phyloP scores from a whole-genome alignment of 2,888 invertebrate species.

The Troilus luridus region DNA sequence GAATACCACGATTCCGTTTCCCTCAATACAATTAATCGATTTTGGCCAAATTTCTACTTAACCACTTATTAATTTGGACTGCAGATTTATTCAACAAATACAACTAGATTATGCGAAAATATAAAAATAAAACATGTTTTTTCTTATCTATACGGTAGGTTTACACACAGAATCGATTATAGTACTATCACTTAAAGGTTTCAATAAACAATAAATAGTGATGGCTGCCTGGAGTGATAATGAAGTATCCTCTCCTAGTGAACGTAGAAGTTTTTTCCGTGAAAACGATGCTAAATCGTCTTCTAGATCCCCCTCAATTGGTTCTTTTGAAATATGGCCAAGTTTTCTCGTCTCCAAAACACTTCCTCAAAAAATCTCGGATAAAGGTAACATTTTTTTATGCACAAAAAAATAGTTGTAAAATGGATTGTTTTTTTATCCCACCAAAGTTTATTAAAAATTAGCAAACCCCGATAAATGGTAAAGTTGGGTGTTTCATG shows the following conservation, averaged over 20 bases:
- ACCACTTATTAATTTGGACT: too few relatives aligned
- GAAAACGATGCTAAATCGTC: conserved; percentile 70
- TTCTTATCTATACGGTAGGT: neutral
- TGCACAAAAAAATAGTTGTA: neutral
- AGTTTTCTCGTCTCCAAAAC: conserved; percentile 64
- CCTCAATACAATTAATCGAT: too few relatives aligned
- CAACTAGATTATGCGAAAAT: neutral
- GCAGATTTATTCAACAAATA: too few relatives aligned
- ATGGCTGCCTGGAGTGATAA: conserved; percentile 66
- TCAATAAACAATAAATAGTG: conserved; percentile 37
- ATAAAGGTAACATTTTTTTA: conserved; percentile 57
- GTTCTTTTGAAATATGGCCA: conserved; percentile 69
- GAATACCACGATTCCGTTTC: too few relatives aligned
- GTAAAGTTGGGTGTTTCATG: neutral
- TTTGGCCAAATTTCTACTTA: too few relatives aligned
- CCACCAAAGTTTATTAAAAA: neutral
- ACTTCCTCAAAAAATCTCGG: conserved; percentile 53
- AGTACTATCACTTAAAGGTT: neutral
- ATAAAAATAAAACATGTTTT: neutral
- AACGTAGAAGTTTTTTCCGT: conserved; percentile 68
- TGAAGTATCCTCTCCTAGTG: conserved; percentile 62
- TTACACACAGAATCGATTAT: neutral
- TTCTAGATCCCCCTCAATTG: conserved; percentile 74
- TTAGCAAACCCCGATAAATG: neutral
- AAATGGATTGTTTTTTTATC: neutral